A percentile compares a stretch with the other conserved stretches of the same genome.
Conservation (phyloP, 2,888 invertebrate species). For the Cryptocheilus praepositus region DNA sequence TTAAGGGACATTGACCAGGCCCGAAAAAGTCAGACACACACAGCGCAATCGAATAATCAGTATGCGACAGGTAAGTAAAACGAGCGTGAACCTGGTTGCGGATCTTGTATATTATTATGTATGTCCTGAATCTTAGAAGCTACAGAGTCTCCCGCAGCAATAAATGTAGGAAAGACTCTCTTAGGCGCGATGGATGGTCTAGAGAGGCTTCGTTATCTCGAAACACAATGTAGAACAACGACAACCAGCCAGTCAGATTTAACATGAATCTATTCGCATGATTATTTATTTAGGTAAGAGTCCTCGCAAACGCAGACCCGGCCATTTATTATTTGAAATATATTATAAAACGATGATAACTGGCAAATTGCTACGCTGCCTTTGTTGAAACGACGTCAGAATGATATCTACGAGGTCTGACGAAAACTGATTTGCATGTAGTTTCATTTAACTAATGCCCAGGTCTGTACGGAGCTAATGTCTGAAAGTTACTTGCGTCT, state of each 20-base stretch:
- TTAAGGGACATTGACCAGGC: constrained; percentile 79
- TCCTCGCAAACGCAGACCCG: too few relatives aligned
- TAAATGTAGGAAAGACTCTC: constrained; percentile 61
- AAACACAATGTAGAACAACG: constrained; percentile 65
- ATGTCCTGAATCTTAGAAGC: constrained; percentile 31
- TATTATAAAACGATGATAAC: too few relatives aligned
- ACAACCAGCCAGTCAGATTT: constrained; percentile 64
- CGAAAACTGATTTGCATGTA: too few relatives aligned
- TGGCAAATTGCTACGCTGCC: too few relatives aligned
- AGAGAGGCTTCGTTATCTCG: constrained; percentile 68
- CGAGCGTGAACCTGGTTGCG: too few relatives aligned
- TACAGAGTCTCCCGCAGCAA: constrained; percentile 46
- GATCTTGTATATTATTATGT: not conserved
- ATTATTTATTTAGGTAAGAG: constrained; percentile 41
- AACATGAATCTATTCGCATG: constrained; percentile 54
- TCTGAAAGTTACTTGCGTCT: not conserved
- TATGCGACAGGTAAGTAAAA: constrained; percentile 56
- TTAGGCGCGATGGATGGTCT: constrained; percentile 71
- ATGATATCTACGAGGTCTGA: too few relatives aligned
- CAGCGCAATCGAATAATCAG: constrained; percentile 62
- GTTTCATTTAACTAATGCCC: too few relatives aligned
- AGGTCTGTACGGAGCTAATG: too few relatives aligned
- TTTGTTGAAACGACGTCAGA: too few relatives aligned
- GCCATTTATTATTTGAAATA: too few relatives aligned
- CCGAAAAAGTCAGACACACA: constrained; percentile 68